These are phyloP conservation scores for Coregonus suidteri DNA, from an alignment of 2,797 vertebrate genomes.

Conservation along the genomic window DNA sequence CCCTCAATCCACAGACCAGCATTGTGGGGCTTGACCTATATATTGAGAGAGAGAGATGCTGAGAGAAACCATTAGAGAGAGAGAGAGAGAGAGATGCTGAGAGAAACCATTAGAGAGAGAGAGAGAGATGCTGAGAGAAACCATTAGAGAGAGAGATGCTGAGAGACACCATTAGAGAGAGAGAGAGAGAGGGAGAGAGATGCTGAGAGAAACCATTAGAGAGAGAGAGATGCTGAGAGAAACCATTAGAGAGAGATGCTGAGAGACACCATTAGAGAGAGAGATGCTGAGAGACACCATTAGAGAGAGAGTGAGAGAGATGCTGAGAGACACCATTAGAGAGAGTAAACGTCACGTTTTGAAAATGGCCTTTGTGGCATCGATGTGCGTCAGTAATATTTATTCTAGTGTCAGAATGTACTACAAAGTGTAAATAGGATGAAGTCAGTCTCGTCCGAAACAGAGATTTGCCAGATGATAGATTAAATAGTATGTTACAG, in stretches of 20 bases:
- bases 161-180: neutral
- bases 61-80: no score
- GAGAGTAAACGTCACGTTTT: no score
- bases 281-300: no score
- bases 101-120: neutral
- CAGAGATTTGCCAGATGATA: no score
- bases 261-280: neutral
- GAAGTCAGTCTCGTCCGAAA: no score
- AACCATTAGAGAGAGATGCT: neutral
- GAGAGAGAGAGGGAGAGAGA: neutral
- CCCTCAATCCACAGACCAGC: slow-evolving; percentile 33
- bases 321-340: neutral
- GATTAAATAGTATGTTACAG: no score
- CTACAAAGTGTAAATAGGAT: no score
- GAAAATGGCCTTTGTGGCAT: no score
- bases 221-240: neutral
- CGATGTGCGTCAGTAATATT: no score
- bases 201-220: neutral
- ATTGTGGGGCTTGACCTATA: slow-evolving; percentile 35
- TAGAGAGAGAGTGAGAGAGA: neutral
- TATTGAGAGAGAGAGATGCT: neutral
- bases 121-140: neutral
- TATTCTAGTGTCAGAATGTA: no score
- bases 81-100: neutral
- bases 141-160: neutral